Percentiles rank a stretch among this genome's conserved stretches.
These are phyloP conservation scores for Catostomus latipinnis DNA, from an alignment of 2,797 vertebrate species.

Conservation along the genomic window DNA sequence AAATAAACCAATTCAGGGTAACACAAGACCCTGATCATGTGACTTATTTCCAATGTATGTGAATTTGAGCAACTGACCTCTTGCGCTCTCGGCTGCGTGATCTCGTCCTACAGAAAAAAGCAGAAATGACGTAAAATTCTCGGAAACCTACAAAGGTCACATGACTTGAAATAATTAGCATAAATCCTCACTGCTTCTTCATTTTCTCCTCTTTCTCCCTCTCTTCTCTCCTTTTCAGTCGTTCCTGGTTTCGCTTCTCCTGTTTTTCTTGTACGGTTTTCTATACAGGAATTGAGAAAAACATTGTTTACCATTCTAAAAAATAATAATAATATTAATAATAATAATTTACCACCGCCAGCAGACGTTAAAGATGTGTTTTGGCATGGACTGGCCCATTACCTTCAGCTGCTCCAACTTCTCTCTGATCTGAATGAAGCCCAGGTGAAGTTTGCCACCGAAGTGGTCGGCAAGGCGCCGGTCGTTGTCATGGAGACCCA, in stretches of 20 bases:
- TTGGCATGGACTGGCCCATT: neutral
- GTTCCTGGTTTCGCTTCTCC: slow-evolving; percentile 94
- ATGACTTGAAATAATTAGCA: neutral
- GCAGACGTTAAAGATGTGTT: neutral
- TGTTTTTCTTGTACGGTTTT: slow-evolving; percentile 97
- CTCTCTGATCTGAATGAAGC: slow-evolving; percentile 98
- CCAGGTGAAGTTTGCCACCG: slow-evolving; percentile 96
- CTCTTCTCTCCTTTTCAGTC: slow-evolving; percentile 92
- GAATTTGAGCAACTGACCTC: slow-evolving; percentile 73
- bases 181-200: slow-evolving; percentile 80
- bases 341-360: neutral
- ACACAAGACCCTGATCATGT: no score
- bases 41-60: no score
- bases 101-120: slow-evolving; percentile 80
- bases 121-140: neutral
- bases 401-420: slow-evolving; percentile 96
- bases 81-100: slow-evolving; percentile 90
- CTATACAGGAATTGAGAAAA: slow-evolving; percentile 64
- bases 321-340: neutral
- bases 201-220: slow-evolving; percentile 90
- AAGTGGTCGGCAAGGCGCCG: slow-evolving; percentile 97
- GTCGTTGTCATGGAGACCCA: slow-evolving; percentile 98
- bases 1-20: no score
- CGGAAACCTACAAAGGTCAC: neutral
- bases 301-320: neutral